Evolutionary conservation across 1,140 invertebrate genomes (phyloP).

Genomic region (Drosophila kepulauana): DNA sequence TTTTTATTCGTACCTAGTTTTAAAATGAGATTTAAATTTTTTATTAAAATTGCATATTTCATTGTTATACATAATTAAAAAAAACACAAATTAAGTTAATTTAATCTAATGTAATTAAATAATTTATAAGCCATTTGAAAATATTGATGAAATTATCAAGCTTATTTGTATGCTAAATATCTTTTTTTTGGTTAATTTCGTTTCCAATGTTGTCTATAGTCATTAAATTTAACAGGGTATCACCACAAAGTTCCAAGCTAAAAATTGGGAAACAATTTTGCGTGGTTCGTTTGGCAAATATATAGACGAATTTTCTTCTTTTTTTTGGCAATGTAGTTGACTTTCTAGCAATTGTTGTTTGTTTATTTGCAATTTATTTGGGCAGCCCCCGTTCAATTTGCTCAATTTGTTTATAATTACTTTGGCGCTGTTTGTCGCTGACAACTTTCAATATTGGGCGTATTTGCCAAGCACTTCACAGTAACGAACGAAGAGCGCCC

Average conservation of each 20-base stretch:
- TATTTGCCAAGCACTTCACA: not conserved
- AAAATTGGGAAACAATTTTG: conserved; percentile 61
- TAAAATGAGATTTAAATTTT: too few species aligned
- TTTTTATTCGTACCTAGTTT: too few species aligned
- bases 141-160: too few species aligned
- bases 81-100: too few species aligned
- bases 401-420: conserved; percentile 76
- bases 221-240: conserved; percentile 1
- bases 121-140: too few species aligned
- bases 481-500: not conserved
- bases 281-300: conserved; percentile 44
- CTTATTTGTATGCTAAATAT: too few species aligned
- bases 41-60: too few species aligned
- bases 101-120: too few species aligned
- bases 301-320: conserved; percentile 26
- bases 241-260: too few species aligned
- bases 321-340: not conserved
- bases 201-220: too few species aligned
- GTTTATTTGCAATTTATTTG: conserved; percentile 40
- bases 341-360: conserved; percentile 16
- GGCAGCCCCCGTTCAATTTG: conserved; percentile 59
- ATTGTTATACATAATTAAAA: too few species aligned
- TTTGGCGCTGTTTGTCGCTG: conserved; percentile 45
- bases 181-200: too few species aligned
- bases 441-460: conserved; percentile 63